Percentiles rank a stretch among this genome's conserved stretches.
Conservation (phyloP, 2,888 invertebrate genomes). For the Cosmopolites sordidus region DNA sequence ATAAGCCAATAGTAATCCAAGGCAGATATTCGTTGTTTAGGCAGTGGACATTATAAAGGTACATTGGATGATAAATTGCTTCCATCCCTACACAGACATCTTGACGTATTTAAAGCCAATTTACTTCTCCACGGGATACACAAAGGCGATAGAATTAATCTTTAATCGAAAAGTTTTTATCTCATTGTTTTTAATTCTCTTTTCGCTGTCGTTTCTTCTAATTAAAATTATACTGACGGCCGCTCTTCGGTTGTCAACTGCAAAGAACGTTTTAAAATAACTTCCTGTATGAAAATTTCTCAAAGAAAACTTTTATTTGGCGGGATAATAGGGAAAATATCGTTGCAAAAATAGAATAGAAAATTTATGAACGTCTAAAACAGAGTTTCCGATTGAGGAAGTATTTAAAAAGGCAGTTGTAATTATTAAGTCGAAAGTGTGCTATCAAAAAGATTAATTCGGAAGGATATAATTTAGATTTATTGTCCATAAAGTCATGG, state of each 20-base stretch:
- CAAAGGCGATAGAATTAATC: constrained; percentile 35
- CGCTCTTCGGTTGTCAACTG: constrained; percentile 13
- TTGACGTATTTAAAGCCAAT: constrained; percentile 36
- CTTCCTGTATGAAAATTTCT: not conserved
- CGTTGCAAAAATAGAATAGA: not conserved
- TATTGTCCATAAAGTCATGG: too few relatives aligned
- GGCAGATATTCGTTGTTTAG: constrained; percentile 2
- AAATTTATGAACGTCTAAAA: not conserved
- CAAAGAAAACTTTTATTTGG: constrained; percentile 1
- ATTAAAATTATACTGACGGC: constrained; percentile 18
- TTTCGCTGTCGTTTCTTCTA: constrained; percentile 20
- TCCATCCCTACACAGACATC: constrained; percentile 34
- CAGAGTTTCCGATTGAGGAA: not conserved
- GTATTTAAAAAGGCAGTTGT: too few relatives aligned
- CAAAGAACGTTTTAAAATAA: constrained; percentile 5
- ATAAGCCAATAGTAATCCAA: too few relatives aligned
- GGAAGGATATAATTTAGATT: too few relatives aligned
- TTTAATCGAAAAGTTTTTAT: constrained; percentile 32
- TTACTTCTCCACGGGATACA: constrained; percentile 35
- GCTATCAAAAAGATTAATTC: too few relatives aligned
- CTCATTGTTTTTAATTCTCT: constrained; percentile 22
- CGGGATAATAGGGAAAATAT: not conserved
- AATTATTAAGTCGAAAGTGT: too few relatives aligned
- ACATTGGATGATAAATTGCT: constrained; percentile 36
- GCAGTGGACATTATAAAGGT: constrained; percentile 32